Evolutionary conservation across 2,113 vertebrate genomes (phyloP), one percentile per base, ranked within the genome.

Genomic region (Salvelinus fontinalis): DNA sequence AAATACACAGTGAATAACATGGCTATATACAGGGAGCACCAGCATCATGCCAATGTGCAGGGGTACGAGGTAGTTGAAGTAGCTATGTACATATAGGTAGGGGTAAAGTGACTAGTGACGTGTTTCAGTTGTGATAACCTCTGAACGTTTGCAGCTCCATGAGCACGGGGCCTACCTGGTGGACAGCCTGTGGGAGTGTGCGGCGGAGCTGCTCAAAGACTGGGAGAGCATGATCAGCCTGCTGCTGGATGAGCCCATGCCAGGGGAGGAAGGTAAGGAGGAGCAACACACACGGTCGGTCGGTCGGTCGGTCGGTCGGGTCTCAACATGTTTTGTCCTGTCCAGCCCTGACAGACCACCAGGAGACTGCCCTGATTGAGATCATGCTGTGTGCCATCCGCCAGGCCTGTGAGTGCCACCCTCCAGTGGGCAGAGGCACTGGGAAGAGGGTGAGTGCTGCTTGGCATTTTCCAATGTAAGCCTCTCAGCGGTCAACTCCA

Each of bases 211-310:
- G 83, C 94, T 99, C 88, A 99, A 99, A 92, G 98, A 99, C 94
- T 99, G 98, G 97, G 98, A 99, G 94, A 98, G 97, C 94, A 98
- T 97, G 96, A 98, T 96, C 90, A 98, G 97, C 84, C 94, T 99
- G 88, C 93, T 99, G 86, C 86, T 99, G 88, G 97, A 99, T 83
- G 97, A 99, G 79, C 95, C 97, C 64, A 90, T 97, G 79, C 97
- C 96, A 85, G 98, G 98, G 89, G 97, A 99, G 84, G 97, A 99
- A 90, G 95, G 97, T 98, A 92, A 88, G 76, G 34, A 68, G 31
- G 31, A 1, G 9, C 39, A 44, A 9, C 39, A 44, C 39, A 44
- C 59, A 67, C n/a, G n/a, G n/a, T n/a, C n/a, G n/a, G n/a, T n/a
- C n/a, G n/a, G n/a, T n/a, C n/a, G n/a, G n/a, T n/a, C n/a, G n/a